Base-by-base conservation (phyloP, 1,140 invertebrate genomes). In the Centruroides sculpturatus region DNA sequence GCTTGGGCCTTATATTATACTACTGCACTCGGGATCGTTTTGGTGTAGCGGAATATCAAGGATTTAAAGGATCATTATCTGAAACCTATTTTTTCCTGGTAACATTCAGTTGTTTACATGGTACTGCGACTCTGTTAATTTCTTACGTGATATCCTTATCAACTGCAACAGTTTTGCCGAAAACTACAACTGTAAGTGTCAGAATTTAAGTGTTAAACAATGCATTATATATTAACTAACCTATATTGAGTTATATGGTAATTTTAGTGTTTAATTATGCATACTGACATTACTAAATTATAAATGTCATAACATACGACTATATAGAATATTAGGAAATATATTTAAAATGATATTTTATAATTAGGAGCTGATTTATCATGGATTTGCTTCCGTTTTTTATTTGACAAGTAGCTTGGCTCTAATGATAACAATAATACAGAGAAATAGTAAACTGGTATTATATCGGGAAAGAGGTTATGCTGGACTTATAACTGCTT, bases 181-280 rank as follows among this genome's bases (percentile, higher is more conserved):
- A 89, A 76, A 89, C 86, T 5, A 81, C 87, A 61, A 88, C 85
- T 70, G 88, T 90, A 78, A 88, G 87, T 86, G 46, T 35, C 35
- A 41, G 51, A 12, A 35, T 23, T 23, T 23, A 23, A 23, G 23
- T 23, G 23, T 2, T 23, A 23, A 23, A 23, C 2, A 23, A 23
- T 23, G 23, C 23, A 23, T 23, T 23, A 23, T 23, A 23, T 23
- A 23, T 23, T 23, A 23, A 23, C 23, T 23, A 23, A 2, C 23
- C 23, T 23, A 23, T 23, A 23, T 23, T 23, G 23, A 0, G 23
- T 23, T 23, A 23, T 23, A 23, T 23, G 23, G 23, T 23, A 23
- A 23, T 23, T 23, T 23, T 23, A 23, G 23, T 23, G 23, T 23
- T 23, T 23, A 23, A 23, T 23, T 23, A 23, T 23, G 23, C 2